A percentile compares a stretch with the other conserved stretches of the same genome.
phyloP scores from a whole-genome alignment of 1,140 invertebrate species.

The Leptinotarsa defecta region DNA sequence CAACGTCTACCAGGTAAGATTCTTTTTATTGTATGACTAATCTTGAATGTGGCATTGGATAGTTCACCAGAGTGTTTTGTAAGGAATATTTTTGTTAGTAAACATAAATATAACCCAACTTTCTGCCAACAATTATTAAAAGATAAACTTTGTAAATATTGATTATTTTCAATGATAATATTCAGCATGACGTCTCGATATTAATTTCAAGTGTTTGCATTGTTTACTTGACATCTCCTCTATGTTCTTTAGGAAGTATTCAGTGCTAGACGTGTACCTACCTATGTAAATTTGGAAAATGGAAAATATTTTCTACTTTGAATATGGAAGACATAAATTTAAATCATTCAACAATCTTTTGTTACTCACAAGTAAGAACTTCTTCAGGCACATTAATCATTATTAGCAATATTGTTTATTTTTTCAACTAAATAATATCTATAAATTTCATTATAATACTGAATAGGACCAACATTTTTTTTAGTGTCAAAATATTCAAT shows the following conservation, averaged over 20 bases:
- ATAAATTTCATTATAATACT: too few species aligned
- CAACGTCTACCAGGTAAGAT: conserved; percentile 33
- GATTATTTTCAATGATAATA: not conserved
- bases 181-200: not conserved
- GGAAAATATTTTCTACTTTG: not conserved
- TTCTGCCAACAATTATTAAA: not conserved
- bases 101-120: conserved; percentile 3
- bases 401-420: too few species aligned
- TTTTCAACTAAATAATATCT: too few species aligned
- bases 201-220: not conserved
- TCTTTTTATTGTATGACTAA: not conserved
- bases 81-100: not conserved
- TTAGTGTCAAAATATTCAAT: too few species aligned
- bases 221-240: not conserved
- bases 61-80: conserved; percentile 7
- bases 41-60: not conserved
- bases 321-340: not conserved
- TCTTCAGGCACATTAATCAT: too few species aligned
- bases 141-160: not conserved
- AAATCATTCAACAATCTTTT: not conserved
- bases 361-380: not conserved
- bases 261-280: not conserved
- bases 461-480: too few species aligned
- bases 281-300: not conserved
- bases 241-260: too few species aligned